phyloP scores from a whole-genome alignment of 1,140 invertebrate genomes.

The Carposina sasakii region DNA sequence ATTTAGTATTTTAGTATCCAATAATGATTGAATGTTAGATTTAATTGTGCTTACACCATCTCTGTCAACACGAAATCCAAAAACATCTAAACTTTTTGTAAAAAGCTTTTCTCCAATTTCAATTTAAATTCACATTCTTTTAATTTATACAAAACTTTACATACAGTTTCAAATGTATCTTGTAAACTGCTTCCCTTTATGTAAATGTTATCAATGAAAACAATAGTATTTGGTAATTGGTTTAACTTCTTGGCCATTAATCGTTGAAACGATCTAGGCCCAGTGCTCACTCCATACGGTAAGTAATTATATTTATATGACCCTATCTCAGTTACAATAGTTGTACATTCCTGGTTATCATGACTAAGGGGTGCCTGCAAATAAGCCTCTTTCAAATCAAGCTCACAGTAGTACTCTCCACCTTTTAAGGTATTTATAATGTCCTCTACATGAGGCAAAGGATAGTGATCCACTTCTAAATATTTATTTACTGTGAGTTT shows the following conservation, averaged over 20 bases:
- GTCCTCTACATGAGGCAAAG: neutral
- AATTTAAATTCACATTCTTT: constrained; percentile 17
- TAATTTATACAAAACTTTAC: constrained; percentile 7
- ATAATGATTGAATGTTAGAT: constrained; percentile 20
- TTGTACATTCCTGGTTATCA: neutral
- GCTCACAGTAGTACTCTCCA: constrained; percentile 1
- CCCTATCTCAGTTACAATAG: constrained; percentile 1
- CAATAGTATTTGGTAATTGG: constrained; percentile 14
- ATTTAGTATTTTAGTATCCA: constrained; percentile 10
- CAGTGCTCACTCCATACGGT: constrained; percentile 2
- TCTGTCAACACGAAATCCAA: constrained; percentile 17
- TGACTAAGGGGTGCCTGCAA: neutral
- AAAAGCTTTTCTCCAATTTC: constrained; percentile 20
- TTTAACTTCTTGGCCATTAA: constrained; percentile 10
- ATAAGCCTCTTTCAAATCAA: constrained; percentile 1
- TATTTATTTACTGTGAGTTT: neutral
- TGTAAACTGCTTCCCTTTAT: constrained; percentile 3
- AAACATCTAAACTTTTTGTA: constrained; percentile 18
- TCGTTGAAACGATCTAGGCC: constrained; percentile 17
- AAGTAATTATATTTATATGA: neutral
- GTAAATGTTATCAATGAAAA: constrained; percentile 24
- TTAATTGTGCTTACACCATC: constrained; percentile 16
- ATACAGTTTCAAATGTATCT: constrained; percentile 7
- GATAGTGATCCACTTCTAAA: neutral
- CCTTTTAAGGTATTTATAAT: neutral